A percentile compares a stretch with the other conserved stretches of the same genome.
These are phyloP conservation scores for Palaemon carinicauda DNA, from an alignment of 1,140 invertebrate species.

Conservation along the genomic window DNA sequence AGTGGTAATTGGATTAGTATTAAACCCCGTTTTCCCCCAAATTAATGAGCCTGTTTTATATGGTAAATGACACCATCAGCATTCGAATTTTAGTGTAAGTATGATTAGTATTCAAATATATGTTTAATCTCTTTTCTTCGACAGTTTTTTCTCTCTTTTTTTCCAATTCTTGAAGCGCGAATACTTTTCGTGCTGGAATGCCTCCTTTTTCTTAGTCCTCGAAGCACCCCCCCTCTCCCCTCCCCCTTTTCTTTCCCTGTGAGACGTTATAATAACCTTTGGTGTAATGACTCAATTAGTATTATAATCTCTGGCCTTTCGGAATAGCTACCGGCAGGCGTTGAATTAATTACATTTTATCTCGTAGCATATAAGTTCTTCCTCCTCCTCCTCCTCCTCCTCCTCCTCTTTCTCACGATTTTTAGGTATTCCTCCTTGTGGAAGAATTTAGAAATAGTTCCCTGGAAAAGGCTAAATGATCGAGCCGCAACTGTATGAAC, in stretches of 20 bases:
- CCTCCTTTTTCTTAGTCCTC: no score
- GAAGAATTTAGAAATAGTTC: no score
- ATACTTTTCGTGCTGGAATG: no score
- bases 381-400: neutral
- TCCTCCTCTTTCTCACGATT: neutral
- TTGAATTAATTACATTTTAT: slow-evolving; percentile 53
- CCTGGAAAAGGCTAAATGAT: no score
- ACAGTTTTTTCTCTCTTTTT: neutral
- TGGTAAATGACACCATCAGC: slow-evolving; percentile 20
- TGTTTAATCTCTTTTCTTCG: no score
- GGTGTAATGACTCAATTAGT: slow-evolving; percentile 42
- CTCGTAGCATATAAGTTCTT: slow-evolving; percentile 11
- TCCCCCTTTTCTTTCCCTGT: no score
- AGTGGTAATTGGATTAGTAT: slow-evolving; percentile 48
- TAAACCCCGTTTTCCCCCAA: slow-evolving; percentile 15
- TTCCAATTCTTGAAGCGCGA: neutral
- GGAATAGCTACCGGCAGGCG: slow-evolving; percentile 38
- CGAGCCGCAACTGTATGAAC: no score
- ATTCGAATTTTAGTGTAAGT: slow-evolving; percentile 30
- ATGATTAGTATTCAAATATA: slow-evolving; percentile 45
- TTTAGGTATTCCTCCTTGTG: no score
- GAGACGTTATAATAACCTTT: slow-evolving; percentile 24
- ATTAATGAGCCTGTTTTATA: slow-evolving; percentile 26
- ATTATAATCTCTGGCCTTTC: slow-evolving; percentile 37
- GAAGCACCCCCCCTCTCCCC: no score